Conservation (phyloP, 2,888 invertebrate genomes). For the Drosophila birchii region DNA sequence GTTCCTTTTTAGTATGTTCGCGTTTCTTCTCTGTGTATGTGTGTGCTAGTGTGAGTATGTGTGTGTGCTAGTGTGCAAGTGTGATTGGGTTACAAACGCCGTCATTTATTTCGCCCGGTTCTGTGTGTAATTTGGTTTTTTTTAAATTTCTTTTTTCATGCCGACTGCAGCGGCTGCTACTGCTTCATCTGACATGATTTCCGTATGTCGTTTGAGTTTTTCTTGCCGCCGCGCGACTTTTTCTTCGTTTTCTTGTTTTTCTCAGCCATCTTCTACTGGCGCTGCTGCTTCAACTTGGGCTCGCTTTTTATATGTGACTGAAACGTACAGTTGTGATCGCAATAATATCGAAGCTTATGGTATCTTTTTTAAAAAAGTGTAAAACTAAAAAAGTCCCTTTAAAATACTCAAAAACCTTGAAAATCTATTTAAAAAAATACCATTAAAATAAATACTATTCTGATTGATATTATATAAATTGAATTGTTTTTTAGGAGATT, state of each 20-base stretch:
- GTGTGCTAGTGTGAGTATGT: constrained; percentile 6
- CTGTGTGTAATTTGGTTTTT: constrained; percentile 29
- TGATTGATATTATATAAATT: no score
- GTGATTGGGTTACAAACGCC: constrained; percentile 43
- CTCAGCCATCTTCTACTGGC: constrained; percentile 5
- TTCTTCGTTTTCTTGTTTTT: constrained; percentile 46
- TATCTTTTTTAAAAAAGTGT: not conserved
- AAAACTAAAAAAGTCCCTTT: no score
- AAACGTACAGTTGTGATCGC: constrained; percentile 10
- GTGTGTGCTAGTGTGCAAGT: constrained; percentile 30
- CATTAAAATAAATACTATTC: no score
- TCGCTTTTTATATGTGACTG: constrained; percentile 30
- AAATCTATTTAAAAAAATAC: no score
- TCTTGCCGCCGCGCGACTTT: constrained; percentile 43
- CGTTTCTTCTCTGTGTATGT: constrained; percentile 39
- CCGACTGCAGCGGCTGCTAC: constrained; percentile 42
- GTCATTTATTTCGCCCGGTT: constrained; percentile 63
- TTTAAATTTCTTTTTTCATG: constrained; percentile 1
- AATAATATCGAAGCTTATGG: not conserved
- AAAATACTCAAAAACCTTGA: no score
- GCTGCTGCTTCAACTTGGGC: constrained; percentile 30
- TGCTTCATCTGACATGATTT: constrained; percentile 79
- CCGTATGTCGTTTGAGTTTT: constrained; percentile 76
- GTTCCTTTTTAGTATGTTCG: constrained; percentile 64
- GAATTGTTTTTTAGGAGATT: not conserved